Conservation (phyloP, 53 echinoderm and acorn worm genomes). For the Pentamera pediparva region DNA sequence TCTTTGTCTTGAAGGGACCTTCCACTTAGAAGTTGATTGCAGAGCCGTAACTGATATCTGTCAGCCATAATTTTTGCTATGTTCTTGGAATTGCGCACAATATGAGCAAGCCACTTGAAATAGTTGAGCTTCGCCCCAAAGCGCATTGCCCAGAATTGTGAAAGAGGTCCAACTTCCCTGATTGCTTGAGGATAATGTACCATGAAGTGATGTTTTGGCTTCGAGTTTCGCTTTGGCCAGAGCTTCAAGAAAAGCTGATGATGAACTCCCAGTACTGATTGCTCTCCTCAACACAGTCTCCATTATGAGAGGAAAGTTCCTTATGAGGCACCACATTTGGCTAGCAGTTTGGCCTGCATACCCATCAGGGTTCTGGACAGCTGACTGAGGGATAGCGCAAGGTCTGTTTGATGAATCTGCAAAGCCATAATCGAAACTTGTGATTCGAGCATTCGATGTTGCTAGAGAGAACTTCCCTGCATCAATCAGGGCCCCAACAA, state of each 20-base stretch:
- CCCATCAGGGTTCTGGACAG: constrained; percentile 33
- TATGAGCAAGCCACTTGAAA: constrained; percentile 36
- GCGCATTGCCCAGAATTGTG: background rate
- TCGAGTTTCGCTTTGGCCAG: background rate
- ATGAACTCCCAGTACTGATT: constrained; percentile 31
- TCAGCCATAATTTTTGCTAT: constrained; percentile 37
- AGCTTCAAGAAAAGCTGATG: background rate
- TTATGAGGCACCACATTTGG: constrained; percentile 49
- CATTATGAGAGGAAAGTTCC: constrained; percentile 32
- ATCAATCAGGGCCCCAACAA: background rate
- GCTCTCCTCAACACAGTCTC: constrained; percentile 35
- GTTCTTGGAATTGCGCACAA: constrained; percentile 36
- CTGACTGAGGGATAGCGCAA: constrained; percentile 3
- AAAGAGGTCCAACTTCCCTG: background rate
- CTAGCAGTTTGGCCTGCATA: constrained; percentile 33
- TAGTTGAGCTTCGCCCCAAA: constrained; percentile 30
- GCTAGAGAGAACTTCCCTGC: constrained; percentile 8
- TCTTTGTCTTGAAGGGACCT: constrained; percentile 9
- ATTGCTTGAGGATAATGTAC: background rate
- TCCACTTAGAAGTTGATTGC: background rate
- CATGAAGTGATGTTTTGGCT: constrained; percentile 11
- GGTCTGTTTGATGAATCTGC: constrained; percentile 47
- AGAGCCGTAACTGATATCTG: constrained; percentile 34
- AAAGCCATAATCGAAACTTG: constrained; percentile 45
- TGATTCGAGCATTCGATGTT: constrained; percentile 9